Percentiles rank a stretch among this genome's conserved stretches.
Evolutionary conservation across 2,888 invertebrate species (phyloP).

Genomic region (Xestia rhomboidea): DNA sequence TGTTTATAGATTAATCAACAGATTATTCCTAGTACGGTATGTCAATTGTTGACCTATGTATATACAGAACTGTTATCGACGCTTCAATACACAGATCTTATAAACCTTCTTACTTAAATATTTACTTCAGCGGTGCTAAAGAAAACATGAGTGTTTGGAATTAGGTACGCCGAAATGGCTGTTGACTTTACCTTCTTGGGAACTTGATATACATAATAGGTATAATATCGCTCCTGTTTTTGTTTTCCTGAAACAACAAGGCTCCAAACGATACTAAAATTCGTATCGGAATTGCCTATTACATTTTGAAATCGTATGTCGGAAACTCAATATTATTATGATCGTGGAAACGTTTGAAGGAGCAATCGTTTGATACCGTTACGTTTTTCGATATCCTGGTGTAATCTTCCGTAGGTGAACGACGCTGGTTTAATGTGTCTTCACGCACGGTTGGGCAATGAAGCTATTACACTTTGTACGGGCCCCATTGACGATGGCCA

Average conservation of each 20-base stretch:
- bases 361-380: conserved; percentile 47
- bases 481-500: conserved; percentile 63
- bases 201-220: conserved; percentile 16
- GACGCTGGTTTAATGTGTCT: conserved; percentile 50
- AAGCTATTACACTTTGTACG: conserved; percentile 52
- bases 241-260: conserved; percentile 30
- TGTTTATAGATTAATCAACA: conserved; percentile 1
- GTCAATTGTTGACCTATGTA: conserved; percentile 1
- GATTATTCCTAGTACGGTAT: conserved; percentile 1
- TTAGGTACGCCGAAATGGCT: conserved; percentile 23
- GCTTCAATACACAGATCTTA: conserved; percentile 11
- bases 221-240: conserved; percentile 28
- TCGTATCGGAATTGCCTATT: conserved; percentile 46
- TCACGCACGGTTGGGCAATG: conserved; percentile 56
- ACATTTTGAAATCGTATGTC: conserved; percentile 42
- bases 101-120: neutral
- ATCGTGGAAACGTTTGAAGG: conserved; percentile 54
- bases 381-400: conserved; percentile 55
- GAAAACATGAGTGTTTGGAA: conserved; percentile 20
- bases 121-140: conserved; percentile 19
- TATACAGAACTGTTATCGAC: neutral
- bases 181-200: conserved; percentile 34
- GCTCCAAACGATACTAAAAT: conserved; percentile 20
- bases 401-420: conserved; percentile 42
- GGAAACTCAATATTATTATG: conserved; percentile 53